Evolutionary conservation across 2,888 invertebrate species (phyloP), one percentile per base, ranked within the genome.

Genomic region (Hedychridium roseum): DNA sequence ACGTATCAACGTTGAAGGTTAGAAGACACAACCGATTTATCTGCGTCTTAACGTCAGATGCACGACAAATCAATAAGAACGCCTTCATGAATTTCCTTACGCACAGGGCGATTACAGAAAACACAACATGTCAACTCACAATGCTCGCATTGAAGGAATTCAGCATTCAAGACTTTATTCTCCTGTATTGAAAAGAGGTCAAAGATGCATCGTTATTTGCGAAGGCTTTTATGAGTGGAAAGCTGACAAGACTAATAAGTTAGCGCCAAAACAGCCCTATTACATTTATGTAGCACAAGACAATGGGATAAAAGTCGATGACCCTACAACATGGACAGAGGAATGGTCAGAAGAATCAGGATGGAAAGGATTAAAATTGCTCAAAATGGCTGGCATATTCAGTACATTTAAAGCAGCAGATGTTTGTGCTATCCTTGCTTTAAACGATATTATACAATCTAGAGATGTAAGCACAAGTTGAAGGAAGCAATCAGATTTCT

Each of bases 201-300:
- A 87, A 56, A 84, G 92, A 58, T 94, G 94, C 80, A 83, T 91
- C 4, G 82, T 93, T 16, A 70, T 92, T 7, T 88, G 86, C 52
- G 91, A 93, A 79, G 93, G 94, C 39, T 93, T 88, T 71, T 91
- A 90, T 71, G 91, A 91, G 78, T 91, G 91, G 91, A 86, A 89
- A 72, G 87, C 88, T 3, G 36, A 40, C 3, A 49, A 64, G 46
- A 62, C 54, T 2, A 86, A 81, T 79, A 68, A 81, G 82, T n/a
- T n/a, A 48, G 77, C 80, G 2, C 80, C 78, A 11, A 92, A 90
- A 70, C 88, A 89, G 67, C 91, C 91, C 0, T 90, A 89, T 74
- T 88, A 87, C 58, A 84, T 93, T 45, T 87, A 89, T 77, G 81
- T 85, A 60, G 83, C 84, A 7, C 88, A 90, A 72, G 68, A 79